Evolutionary conservation across 2,113 vertebrate genomes (phyloP), one percentile per base, ranked within the genome.

Genomic region (Ptilonorhynchus violaceus): DNA sequence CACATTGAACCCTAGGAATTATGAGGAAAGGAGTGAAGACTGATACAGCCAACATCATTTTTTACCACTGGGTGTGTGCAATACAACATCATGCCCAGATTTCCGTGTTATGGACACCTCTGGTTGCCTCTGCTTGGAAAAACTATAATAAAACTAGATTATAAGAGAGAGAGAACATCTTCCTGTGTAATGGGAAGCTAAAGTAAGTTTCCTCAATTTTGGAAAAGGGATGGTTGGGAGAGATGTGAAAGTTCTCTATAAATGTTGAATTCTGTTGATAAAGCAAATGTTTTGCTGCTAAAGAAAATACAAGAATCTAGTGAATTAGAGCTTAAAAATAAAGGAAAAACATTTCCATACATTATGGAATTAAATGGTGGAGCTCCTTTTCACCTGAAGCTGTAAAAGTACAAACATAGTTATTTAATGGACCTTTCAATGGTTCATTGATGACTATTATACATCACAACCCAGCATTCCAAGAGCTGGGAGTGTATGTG

Each of bases 391-490:
- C 37, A 59, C n/a, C 42, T 76, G 42, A 50, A 82, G 30, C 25
- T 83, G 18, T 39, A 16, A 49, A 80, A 69, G 18, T 52, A 53
- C 69, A 39, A 33, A 66, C 13, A 21, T 4, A 59, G 16, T 77
- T 72, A 56, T 56, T 67, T 56, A 72, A 62, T 20, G 30, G 5
- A 21, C 41, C 11, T 8, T 42, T 50, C 5, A 52, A 8, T 46
- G 30, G 23, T 63, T 86, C 53, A 16, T 23, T 77, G 25, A 27
- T 0, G 5, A 33, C 52, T 52, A 2, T 52, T 60, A 6, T 19
- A 9, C 1, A 2, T 28, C 33, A 41, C 22, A 63, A 17, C 10
- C 9, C 10, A 13, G 22, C 0, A 0, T 46, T 24, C 58, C 28
- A 19, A 2, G 22, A 70, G 15, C 22, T 13, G 25, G 25, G 47